Evolutionary conservation across 2,888 invertebrate genomes (phyloP), one percentile per base, ranked within the genome.

Genomic region (Melinaea marsaeus): DNA sequence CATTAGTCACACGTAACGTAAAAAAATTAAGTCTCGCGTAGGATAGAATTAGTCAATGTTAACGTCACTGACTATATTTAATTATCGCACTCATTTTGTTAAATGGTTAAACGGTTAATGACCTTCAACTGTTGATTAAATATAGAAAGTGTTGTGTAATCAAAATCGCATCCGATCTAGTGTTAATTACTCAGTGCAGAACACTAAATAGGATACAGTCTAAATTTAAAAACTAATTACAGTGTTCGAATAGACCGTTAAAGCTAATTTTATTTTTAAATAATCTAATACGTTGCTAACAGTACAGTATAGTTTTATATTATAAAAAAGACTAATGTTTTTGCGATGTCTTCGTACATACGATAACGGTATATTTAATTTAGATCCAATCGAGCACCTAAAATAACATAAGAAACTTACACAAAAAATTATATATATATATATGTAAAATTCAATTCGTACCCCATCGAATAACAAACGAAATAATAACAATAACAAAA

Each of bases 1-100:
- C 54, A 64, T 72, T 83, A 85, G 83, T 77, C 85, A 84, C 84
- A 75, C 73, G 71, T 73, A 79, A 74, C 72, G 60, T 61, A 59
- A 55, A 48, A 47, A 33, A 57, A 62, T 55, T 58, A 61, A 57
- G 58, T 45, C 11, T 46, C 11, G 58, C 51, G 66, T 62, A 58
- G 69, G 60, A 33, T 48, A 64, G 56, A 63, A 57, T 63, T 84
- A 75, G 72, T 62, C 63, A 63, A 60, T 62, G 57, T 58, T 58
- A 54, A 47, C 60, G 57, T 60, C 59, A 58, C 9, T 46, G 55
- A 62, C 62, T 67, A 67, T 67, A 64, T 66, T 58, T 63, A 70
- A 65, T 64, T 75, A 72, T 76, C 74, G 64, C 67, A 66, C 63
- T 51, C 69, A 70, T 65, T 60, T 22, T 22, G 22, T 22, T 22